Evolutionary conservation across 2,113 vertebrate species (phyloP), one percentile per base, ranked within the genome.

Genomic region (Smithornis capensis): DNA sequence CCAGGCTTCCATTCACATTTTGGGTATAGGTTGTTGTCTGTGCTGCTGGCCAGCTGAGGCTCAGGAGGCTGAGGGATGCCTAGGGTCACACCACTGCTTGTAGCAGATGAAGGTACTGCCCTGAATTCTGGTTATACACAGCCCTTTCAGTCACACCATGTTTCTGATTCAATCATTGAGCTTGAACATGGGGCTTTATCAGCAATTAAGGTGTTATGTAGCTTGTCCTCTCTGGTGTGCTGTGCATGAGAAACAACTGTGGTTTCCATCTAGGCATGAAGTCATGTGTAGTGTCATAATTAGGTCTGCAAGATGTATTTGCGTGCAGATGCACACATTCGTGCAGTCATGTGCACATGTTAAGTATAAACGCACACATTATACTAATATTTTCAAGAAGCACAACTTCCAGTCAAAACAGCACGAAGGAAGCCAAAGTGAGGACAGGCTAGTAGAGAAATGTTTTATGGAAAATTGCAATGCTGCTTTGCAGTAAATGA

Each of bases 1-100:
- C 16, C 25, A 7, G 18, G 55, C 38, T 52, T 29, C 22, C 0
- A 0, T 28, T n/a, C 0, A 0, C 5, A 3, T 31, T 62, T 56
- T 31, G 17, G n/a, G 19, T 37, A 37, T 19, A 50, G 19, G 22
- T 13, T 45, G 21, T 31, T 63, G n/a, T 23, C 33, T 73, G 55
- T 33, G 33, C 53, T 69, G 19, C 10, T 31, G 47, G 52, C 65
- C 40, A 81, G 24, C 37, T 16, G 44, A 50, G 44, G 29, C 31
- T 40, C 16, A 7, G 60, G 38, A 57, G 44, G 47, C 37, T n/a
- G 35, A 29, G 38, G 9, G 25, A 8, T 17, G 17, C 12, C 21
- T 0, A 1, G 57, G 19, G 35, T 44, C 9, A 11, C 11, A 14
- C 17, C 16, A 27, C 14, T 6, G 5, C 44, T 52, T 52, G 14